Conservation (phyloP, 2,797 vertebrate genomes). For the Trachurus trachurus region DNA sequence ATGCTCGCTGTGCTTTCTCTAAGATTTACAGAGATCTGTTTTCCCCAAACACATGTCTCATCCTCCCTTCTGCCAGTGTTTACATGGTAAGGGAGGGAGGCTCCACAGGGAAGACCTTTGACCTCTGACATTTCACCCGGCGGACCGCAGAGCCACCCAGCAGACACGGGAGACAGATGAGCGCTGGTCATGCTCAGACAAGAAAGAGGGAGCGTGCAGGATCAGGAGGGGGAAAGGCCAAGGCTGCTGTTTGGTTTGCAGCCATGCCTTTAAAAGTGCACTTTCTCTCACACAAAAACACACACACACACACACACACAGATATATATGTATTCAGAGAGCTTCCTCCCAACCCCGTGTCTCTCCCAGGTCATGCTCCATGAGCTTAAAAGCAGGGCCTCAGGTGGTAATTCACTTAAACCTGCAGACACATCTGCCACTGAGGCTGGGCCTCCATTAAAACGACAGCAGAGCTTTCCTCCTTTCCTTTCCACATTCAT, state of each 20-base stretch:
- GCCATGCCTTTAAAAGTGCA: constrained; percentile 24
- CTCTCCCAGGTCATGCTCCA: constrained; percentile 62
- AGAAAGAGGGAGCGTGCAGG: constrained; percentile 22
- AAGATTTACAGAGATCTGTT: constrained; percentile 24
- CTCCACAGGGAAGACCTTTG: constrained; percentile 27
- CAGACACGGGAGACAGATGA: constrained; percentile 61
- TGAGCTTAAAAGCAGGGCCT: constrained; percentile 74
- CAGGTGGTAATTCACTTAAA: constrained; percentile 82
- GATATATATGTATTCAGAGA: neutral
- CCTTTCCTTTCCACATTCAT: constrained; percentile 14
- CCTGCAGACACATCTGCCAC: constrained; percentile 56
- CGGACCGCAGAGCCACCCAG: constrained; percentile 25
- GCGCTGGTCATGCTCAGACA: constrained; percentile 54
- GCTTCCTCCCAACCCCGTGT: neutral
- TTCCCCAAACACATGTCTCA: constrained; percentile 34
- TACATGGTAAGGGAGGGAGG: neutral
- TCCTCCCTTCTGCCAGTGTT: constrained; percentile 6
- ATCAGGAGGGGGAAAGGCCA: constrained; percentile 31
- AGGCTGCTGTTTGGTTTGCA: constrained; percentile 47
- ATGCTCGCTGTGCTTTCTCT: constrained; percentile 25
- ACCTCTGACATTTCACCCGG: constrained; percentile 44
- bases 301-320: constrained; percentile 12
- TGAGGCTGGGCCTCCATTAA: constrained; percentile 60
- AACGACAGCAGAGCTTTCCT: constrained; percentile 22
- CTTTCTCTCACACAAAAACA: neutral